Evolutionary conservation across 2,888 invertebrate species (phyloP), one percentile per base, ranked within the genome.

Genomic region (Tineola bisselliella): DNA sequence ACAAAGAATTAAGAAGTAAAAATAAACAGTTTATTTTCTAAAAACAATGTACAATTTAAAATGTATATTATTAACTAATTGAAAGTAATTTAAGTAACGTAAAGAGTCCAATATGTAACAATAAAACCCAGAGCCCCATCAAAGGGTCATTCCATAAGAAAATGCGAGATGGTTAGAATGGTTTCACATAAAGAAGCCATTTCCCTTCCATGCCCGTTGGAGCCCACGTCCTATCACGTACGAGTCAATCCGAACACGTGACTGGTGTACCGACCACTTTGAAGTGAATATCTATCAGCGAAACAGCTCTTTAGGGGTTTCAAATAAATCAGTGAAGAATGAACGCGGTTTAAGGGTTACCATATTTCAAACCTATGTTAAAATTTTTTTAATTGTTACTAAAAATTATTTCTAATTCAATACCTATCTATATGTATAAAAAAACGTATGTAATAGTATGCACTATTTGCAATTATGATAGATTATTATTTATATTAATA

Each of bases 211-310:
- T 33, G 11, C 25, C 25, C 30, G 19, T 48, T 56, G n/a, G 31
- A 33, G 6, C 33, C 17, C 58, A 33, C 25, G n/a, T 67, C 64
- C 64, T 66, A 66, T 66, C 66, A 70, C 69, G 66, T 70, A 68
- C 68, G 67, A 67, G 65, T 66, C 68, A 68, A 71, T 70, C 66
- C 67, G 58, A 25, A 63, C 52, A 63, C 73, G 71, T 71, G 72
- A 66, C 67, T 57, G 15, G 68, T 64, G 62, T 74, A 63, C 61
- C 59, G 64, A 74, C 64, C 63, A 61, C 64, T 60, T 64, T 64
- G 61, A 65, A 71, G 67, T 71, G 69, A 74, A 73, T 70, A 74
- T 72, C 71, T 73, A 72, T 74, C 71, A 71, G 66, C 64, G 63
- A 62, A 69, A 70, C 68, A 66, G 67, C 67, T 71, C 71, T 69